Evolutionary conservation across 2,888 invertebrate species (phyloP).

Genomic region (Drosophila limbata): DNA sequence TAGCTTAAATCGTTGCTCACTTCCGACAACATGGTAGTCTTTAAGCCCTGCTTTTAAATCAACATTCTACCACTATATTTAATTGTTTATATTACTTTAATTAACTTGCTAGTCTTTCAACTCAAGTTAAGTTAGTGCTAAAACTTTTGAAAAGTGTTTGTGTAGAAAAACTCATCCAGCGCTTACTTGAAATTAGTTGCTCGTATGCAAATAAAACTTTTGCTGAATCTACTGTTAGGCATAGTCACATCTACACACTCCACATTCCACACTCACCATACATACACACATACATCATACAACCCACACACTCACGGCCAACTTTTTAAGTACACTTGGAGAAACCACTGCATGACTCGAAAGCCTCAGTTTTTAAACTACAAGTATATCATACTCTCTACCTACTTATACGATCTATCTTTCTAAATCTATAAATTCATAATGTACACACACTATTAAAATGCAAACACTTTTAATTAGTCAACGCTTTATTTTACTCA

Average conservation of each 20-base stretch:
- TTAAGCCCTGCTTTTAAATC: conserved; percentile 1
- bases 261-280: background rate
- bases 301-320: conserved; percentile 12
- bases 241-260: conserved; percentile 7
- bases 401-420: conserved; percentile 26
- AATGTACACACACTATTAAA: conserved; percentile 27
- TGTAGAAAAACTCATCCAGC: conserved; percentile 21
- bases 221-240: conserved; percentile 14
- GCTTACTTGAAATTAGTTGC: conserved; percentile 56
- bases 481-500: conserved; percentile 41
- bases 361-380: conserved; percentile 25
- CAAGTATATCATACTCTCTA: conserved; percentile 23
- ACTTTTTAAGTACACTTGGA: conserved; percentile 48
- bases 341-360: conserved; percentile 49
- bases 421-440: conserved; percentile 25
- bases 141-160: conserved; percentile 46
- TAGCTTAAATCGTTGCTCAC: background rate
- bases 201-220: conserved; percentile 56
- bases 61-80: conserved; percentile 10
- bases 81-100: conserved; percentile 39
- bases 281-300: background rate
- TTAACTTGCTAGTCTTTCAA: conserved; percentile 38
- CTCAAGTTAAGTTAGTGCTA: conserved; percentile 31
- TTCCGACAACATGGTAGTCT: background rate
- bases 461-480: conserved; percentile 31